phyloP scores from a whole-genome alignment of 2,797 vertebrate species.

The Rhadinocentrus ornatus region DNA sequence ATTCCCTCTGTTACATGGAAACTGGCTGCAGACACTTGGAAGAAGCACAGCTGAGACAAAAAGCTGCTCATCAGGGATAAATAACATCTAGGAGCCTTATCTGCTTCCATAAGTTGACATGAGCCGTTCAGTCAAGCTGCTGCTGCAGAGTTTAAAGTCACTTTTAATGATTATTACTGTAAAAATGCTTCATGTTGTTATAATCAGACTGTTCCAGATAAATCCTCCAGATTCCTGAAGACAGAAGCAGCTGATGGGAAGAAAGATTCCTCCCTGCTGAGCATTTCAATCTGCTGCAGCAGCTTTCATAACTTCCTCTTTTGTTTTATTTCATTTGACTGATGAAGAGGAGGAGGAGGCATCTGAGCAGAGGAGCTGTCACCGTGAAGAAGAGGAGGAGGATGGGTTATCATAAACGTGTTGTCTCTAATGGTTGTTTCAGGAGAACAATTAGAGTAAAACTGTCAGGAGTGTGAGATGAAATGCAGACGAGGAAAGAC shows the following conservation, averaged over 20 bases:
- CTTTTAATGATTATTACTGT: no score
- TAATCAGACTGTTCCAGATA: no score
- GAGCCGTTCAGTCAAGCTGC: no score
- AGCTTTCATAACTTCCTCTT: not conserved
- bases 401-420: not conserved
- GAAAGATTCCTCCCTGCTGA: not conserved
- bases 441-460: not conserved
- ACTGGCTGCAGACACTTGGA: no score
- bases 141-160: no score
- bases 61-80: no score
- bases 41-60: no score
- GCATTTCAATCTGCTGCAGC: not conserved
- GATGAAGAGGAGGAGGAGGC: not conserved
- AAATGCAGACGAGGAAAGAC: not conserved
- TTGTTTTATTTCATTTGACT: not conserved
- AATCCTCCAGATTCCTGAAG: not conserved
- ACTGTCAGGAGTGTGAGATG: not conserved
- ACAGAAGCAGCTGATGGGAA: no score
- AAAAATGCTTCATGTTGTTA: no score
- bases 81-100: no score
- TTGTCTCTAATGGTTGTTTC: not conserved
- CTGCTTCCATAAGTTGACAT: no score
- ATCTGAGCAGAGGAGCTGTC: not conserved
- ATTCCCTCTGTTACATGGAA: no score
- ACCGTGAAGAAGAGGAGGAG: not conserved